These are phyloP conservation scores for Pristionchus pacificus DNA, from an alignment of 1,140 invertebrate species.

Conservation along the genomic window DNA sequence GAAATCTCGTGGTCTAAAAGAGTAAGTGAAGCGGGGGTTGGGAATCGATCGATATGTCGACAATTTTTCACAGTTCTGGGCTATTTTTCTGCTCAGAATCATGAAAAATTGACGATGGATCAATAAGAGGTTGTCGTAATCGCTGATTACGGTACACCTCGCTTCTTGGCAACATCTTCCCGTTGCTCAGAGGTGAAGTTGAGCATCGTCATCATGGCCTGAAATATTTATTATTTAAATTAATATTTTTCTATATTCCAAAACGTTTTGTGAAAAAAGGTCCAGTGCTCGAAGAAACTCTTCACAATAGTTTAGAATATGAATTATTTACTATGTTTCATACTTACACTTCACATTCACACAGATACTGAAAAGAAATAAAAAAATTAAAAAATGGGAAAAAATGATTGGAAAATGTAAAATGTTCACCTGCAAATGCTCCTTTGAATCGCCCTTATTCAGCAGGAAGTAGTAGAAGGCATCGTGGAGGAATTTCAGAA, in stretches of 20 bases:
- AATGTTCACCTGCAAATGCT: slow-evolving; percentile 54
- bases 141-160: slow-evolving; percentile 54
- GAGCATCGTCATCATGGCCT: slow-evolving; percentile 57
- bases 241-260: background rate
- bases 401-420: too few relatives aligned
- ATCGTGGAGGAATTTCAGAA: slow-evolving; percentile 52
- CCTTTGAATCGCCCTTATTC: slow-evolving; percentile 50
- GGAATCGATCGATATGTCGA: too few relatives aligned
- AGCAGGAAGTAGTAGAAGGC: slow-evolving; percentile 56
- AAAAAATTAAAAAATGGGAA: too few relatives aligned
- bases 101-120: too few relatives aligned
- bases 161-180: slow-evolving; percentile 41
- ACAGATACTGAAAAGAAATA: background rate
- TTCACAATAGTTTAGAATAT: background rate
- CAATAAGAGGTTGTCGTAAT: too few relatives aligned
- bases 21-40: too few relatives aligned
- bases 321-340: background rate
- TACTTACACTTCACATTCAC: slow-evolving; percentile 15
- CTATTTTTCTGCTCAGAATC: too few relatives aligned
- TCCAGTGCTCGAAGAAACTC: background rate
- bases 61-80: too few relatives aligned
- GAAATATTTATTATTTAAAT: slow-evolving; percentile 3
- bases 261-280: background rate
- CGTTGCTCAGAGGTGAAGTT: slow-evolving; percentile 53
- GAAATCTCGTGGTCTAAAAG: too few relatives aligned